Base-by-base conservation (phyloP, 2,113 vertebrate genomes). In the Geococcyx californianus region DNA sequence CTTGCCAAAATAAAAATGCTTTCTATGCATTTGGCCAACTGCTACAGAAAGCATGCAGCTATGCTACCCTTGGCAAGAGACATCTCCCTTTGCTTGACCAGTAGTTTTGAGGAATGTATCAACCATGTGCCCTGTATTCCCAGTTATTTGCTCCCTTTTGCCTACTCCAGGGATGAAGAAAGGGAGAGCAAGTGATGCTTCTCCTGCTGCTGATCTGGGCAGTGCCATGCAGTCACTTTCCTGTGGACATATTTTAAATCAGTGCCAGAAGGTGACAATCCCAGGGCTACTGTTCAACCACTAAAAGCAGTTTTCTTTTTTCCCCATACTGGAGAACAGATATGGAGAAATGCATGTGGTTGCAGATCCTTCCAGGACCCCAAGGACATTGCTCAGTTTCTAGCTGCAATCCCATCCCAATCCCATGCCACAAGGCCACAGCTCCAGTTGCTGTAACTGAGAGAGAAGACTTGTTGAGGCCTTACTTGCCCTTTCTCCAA, bases 71-170 rank as follows among this genome's bases (percentile, higher is more conserved):
- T 49, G 68, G 47, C 72, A 78, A 55, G 11, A 79, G 54, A 34
- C 52, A 55, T 74, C 40, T 86, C 26, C 34, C 38, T 83, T 31
- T 86, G 59, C 47, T 80, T 94, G 56, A 25, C 64, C 34, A 16
- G 42, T 15, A 7, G 33, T 51, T 80, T 47, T 63, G 60, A 81
- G 75, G 34, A 81, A 55, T 16, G 26, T 33, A 47, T 81, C 59
- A 49, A 5, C 68, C 0, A 0, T 6, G 44, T 42, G 51, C 28
- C n/a, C 38, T 52, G 18, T 10, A 25, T 80, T 91, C 38, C 31
- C 54, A 54, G 0, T 8, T n/a, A 26, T 3, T 0, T 0, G 0
- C 28, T 87, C 36, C 31, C 9, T 70, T 73, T 72, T 83, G 70
- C 16, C 68, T 86, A 11, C 38, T 75, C 26, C 38, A 75, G 63